Percentiles rank a stretch among this genome's conserved stretches.
Conservation (phyloP, 2,888 invertebrate species). For the Drosophila subquinaria region DNA sequence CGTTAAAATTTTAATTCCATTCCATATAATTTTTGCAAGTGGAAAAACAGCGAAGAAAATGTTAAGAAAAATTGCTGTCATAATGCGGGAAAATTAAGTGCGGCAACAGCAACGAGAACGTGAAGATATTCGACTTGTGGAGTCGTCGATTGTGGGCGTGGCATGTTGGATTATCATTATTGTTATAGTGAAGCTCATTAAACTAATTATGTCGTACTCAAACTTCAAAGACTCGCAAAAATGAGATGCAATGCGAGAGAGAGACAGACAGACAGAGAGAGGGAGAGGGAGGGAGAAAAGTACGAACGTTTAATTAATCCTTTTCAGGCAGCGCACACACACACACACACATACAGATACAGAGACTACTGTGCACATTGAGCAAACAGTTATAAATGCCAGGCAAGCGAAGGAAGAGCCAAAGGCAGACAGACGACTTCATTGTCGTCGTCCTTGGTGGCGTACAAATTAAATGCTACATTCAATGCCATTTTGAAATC, state of each 20-base stretch:
- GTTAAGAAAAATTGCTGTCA: conserved; percentile 22
- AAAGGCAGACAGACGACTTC: conserved; percentile 55
- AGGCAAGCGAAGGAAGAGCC: conserved; percentile 14
- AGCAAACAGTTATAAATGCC: conserved; percentile 74
- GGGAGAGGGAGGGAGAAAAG: neutral
- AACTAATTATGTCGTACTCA: conserved; percentile 75
- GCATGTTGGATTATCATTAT: conserved; percentile 57
- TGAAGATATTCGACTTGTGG: conserved; percentile 12
- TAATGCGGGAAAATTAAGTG: conserved; percentile 22
- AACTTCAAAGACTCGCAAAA: conserved; percentile 65
- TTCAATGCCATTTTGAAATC: conserved; percentile 78
- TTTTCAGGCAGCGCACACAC: conserved; percentile 64
- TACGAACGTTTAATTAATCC: conserved; percentile 82
- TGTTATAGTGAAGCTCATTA: conserved; percentile 75
- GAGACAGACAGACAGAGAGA: neutral
- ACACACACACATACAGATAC: conserved; percentile 21
- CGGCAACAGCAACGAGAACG: neutral
- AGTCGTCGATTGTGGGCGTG: conserved; percentile 21
- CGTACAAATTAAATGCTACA: conserved; percentile 79
- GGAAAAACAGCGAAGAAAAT: conserved; percentile 14
- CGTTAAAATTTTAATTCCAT: conserved; percentile 43
- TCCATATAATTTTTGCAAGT: conserved; percentile 22
- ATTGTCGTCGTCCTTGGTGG: conserved; percentile 66
- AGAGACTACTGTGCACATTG: conserved; percentile 48
- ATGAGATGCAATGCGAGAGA: conserved; percentile 11